These are phyloP conservation scores for Patella pellucida DNA, from an alignment of 2,888 invertebrate species.

Conservation along the genomic window DNA sequence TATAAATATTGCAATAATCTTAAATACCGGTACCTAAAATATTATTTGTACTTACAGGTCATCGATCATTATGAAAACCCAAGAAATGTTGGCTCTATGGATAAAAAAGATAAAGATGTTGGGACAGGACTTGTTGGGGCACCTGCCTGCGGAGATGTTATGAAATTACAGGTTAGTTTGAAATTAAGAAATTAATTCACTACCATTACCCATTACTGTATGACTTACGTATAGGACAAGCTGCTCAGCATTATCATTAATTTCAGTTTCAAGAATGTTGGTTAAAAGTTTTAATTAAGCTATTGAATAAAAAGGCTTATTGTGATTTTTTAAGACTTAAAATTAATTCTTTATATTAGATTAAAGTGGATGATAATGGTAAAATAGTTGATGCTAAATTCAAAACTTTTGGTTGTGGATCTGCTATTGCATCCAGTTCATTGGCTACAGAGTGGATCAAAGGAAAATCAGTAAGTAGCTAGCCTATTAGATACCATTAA, in stretches of 20 bases:
- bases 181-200: neutral
- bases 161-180: slow-evolving; percentile 87
- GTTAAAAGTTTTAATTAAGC: neutral
- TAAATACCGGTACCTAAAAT: neutral
- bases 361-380: slow-evolving; percentile 93
- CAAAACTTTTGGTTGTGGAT: slow-evolving; percentile 98
- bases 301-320: no score
- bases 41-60: slow-evolving; percentile 77
- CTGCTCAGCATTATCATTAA: neutral
- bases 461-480: slow-evolving; percentile 82
- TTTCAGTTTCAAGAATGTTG: neutral
- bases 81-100: slow-evolving; percentile 95
- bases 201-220: neutral
- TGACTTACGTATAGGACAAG: neutral
- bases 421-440: slow-evolving; percentile 98
- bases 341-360: slow-evolving; percentile 68
- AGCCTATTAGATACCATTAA: no score
- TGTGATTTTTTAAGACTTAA: no score
- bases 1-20: no score
- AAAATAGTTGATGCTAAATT: slow-evolving; percentile 99
- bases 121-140: slow-evolving; percentile 99
- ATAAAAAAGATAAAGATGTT: slow-evolving; percentile 92
- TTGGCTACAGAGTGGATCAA: slow-evolving; percentile 97
- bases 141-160: slow-evolving; percentile 99
- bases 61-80: slow-evolving; percentile 99